Base-by-base conservation (phyloP, 2,888 invertebrate genomes). In the Cephus runcator region DNA sequence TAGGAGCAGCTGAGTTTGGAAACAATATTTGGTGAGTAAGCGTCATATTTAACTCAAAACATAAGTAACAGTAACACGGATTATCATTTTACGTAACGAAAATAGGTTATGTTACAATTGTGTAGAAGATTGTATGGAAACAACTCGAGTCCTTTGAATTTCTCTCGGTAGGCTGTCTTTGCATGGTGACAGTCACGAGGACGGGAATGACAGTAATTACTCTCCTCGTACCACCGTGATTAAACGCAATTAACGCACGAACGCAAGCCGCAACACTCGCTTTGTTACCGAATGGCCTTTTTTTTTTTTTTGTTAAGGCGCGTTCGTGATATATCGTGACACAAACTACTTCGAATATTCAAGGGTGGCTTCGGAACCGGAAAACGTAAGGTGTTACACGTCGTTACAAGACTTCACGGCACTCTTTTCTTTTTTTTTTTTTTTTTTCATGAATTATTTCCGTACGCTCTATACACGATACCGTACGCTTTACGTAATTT, bases 231-330 rank as follows among this genome's bases (percentile, higher is more conserved):
- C 73, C 68, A 73, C 78, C 75, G 79, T 80, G 79, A 80, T 81
- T 81, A 81, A 80, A 81, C 79, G 77, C 81, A 81, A 81, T 81
- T 81, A 81, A 80, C 80, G 80, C 77, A 78, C 73, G 76, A 79
- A 79, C 81, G 78, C 79, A 81, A 71, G 31, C 78, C 81, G 81
- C 81, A 80, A 81, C 80, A 80, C 80, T 79, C 79, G 80, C 79
- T 80, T 80, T 79, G 79, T 80, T 80, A 80, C 77, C 81, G 76
- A 81, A 80, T 80, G 79, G 78, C 75, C 79, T 76, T 75, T 69
- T 77, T 73, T 73, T 69, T 77, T 69, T 73, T 73, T 69, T 77
- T 69, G 75, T 79, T 30, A 33, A 31, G 31, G 71, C 3, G 71
- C 31, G 11, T 69, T 69, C 69, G 15, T 69, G 12, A 69, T 31